Evolutionary conservation across 2,797 vertebrate genomes (phyloP).

Genomic region (Myiotriccus ornatus): DNA sequence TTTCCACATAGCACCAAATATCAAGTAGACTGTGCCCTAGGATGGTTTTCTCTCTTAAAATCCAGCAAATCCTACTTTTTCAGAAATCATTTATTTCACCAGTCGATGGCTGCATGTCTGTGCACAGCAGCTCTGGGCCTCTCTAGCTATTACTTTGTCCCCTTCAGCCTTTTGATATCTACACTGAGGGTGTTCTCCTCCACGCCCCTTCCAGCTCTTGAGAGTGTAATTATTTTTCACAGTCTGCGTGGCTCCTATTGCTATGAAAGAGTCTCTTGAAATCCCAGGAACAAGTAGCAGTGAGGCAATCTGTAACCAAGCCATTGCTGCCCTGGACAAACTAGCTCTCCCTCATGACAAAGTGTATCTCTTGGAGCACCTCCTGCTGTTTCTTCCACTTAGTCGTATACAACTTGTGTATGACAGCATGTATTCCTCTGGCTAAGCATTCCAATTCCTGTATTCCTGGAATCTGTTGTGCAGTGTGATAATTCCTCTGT

Average conservation of each 20-base stretch:
- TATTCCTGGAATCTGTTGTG: background rate
- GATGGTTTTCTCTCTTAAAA: background rate
- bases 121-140: background rate
- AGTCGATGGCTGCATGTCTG: fast-evolving
- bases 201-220: background rate
- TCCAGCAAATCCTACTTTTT: background rate
- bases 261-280: background rate
- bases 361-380: background rate
- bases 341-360: background rate
- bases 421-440: background rate
- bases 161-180: background rate
- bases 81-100: background rate
- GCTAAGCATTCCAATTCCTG: background rate
- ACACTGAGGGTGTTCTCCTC: background rate
- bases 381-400: background rate
- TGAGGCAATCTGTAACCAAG: background rate
- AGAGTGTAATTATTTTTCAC: background rate
- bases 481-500: background rate
- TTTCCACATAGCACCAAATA: background rate
- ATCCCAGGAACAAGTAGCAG: background rate
- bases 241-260: background rate
- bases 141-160: background rate
- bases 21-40: background rate
- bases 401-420: background rate
- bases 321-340: background rate